phyloP scores from a whole-genome alignment of 2,797 vertebrate genomes.

The Ctenopoma kingsleyae region DNA sequence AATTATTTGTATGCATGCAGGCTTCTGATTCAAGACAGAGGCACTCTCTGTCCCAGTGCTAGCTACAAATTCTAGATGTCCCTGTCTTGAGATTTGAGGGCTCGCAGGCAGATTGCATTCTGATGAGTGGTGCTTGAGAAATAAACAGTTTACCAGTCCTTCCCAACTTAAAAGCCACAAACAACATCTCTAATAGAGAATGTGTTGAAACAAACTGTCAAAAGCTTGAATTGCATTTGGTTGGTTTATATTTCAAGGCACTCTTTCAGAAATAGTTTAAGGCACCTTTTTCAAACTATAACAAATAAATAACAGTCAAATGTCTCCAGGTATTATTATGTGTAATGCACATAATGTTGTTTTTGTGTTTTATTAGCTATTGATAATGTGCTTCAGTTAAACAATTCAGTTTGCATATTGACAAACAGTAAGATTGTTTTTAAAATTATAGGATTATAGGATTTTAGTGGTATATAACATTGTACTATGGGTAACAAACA shows the following conservation, averaged over 20 bases:
- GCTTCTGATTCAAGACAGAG: conserved; percentile 58
- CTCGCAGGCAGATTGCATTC: conserved; percentile 65
- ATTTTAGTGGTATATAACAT: background rate
- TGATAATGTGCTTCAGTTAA: background rate
- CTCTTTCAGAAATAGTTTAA: background rate
- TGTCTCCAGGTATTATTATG: background rate
- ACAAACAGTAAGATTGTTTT: background rate
- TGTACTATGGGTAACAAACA: no score
- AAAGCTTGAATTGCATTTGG: background rate
- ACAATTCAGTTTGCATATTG: background rate
- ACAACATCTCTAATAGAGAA: conserved; percentile 40
- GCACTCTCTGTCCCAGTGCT: conserved; percentile 57
- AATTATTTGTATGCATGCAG: conserved; percentile 71
- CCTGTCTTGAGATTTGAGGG: conserved; percentile 64
- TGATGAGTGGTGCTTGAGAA: conserved; percentile 69
- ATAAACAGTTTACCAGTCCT: conserved; percentile 60
- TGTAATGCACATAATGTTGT: no score
- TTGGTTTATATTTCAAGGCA: background rate
- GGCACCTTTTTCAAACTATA: background rate
- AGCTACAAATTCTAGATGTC: conserved; percentile 60
- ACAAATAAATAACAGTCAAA: background rate
- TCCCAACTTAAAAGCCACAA: conserved; percentile 45
- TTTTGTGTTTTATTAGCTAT: background rate
- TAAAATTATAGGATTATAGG: background rate
- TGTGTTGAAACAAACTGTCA: conserved; percentile 13